Base-by-base conservation (phyloP, 2,113 vertebrate species). In the Osmerus eperlanus region DNA sequence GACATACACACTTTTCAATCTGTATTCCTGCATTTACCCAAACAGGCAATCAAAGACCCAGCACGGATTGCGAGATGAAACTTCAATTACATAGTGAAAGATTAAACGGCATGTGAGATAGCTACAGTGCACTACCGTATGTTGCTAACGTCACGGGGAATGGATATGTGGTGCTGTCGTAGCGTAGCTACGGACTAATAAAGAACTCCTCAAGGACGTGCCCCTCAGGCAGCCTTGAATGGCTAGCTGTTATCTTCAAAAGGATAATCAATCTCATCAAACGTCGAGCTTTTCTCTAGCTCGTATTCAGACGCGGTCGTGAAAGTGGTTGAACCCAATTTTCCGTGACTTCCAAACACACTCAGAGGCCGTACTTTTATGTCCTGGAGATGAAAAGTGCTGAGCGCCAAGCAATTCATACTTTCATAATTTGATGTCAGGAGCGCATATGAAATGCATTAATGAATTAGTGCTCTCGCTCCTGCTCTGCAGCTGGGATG, bases 371-470 rank as follows among this genome's bases (percentile, higher is more conserved):
- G 13, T 56, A 65, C 61, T 69, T 65, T 65, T 16, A 73, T 55
- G 53, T 59, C 51, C 61, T 58, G 67, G 51, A 68, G 65, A 54
- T 72, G 47, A 28, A 53, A 41, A 61, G 60, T 52, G 3, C 19
- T 58, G 16, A 61, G 54, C 19, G 61, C 66, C 78, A 79, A 69
- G 47, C 16, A 16, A 65, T 65, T 19, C 69, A 59, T 14, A 69
- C 58, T 58, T 47, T 72, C 29, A 55, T 65, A 65, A 69, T 52
- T 73, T 72, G 21, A 28, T 69, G 67, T 69, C 73, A 75, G 64
- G 47, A 56, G 29, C 11, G 65, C 74, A 70, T 66, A 71, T 71
- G 62, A 76, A 76, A 65, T 52, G 59, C 13, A 66, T 71, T 59
- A 60, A 71, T 76, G 12, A 71, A 71, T 74, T 63, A 68, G 66